phyloP scores from a whole-genome alignment of 2,113 vertebrate genomes.

The Chlorodrepanis virens region DNA sequence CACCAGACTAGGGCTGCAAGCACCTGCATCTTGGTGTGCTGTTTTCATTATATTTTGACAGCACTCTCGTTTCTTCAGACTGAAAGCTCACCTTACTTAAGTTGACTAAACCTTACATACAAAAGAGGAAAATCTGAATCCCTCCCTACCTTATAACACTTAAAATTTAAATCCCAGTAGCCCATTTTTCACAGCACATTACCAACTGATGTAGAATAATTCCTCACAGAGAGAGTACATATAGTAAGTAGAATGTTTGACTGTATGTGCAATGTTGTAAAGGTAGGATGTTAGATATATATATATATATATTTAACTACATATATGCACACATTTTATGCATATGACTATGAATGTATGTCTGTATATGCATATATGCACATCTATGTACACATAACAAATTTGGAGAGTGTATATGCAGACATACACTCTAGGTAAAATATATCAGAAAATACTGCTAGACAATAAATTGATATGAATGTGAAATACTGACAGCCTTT shows the following conservation, averaged over 20 bases:
- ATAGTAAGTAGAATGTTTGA: neutral
- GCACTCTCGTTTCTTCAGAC: neutral
- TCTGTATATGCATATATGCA: no score
- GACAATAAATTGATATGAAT: neutral
- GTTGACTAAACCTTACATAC: neutral
- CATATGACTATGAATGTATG: neutral
- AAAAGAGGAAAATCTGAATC: neutral
- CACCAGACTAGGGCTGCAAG: neutral
- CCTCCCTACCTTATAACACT: neutral
- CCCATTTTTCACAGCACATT: accelerated
- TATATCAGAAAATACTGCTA: neutral
- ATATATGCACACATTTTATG: neutral
- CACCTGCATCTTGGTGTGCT: neutral
- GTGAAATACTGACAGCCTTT: neutral
- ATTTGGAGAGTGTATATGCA: neutral
- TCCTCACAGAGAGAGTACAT: neutral
- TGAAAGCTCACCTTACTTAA: neutral
- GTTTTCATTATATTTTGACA: neutral
- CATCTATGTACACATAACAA: accelerated
- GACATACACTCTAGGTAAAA: neutral
- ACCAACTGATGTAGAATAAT: neutral
- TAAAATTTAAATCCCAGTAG: neutral
- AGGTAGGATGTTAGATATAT: neutral
- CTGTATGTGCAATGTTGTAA: neutral
- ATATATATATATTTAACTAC: neutral